These are phyloP conservation scores for Theretra japonica DNA, from an alignment of 2,888 invertebrate species.

Conservation along the genomic window DNA sequence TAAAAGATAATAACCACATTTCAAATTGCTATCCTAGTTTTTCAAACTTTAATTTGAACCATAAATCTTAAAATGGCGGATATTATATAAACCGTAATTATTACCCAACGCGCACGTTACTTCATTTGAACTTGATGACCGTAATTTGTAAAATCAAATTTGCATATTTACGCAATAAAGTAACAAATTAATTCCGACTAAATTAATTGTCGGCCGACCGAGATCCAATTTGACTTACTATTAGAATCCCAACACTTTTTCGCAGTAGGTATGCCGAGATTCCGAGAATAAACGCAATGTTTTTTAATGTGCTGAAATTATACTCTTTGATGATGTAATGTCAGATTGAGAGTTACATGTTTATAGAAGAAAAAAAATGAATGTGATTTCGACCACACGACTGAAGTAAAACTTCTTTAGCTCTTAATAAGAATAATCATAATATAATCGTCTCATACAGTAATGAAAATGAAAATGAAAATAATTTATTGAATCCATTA, in stretches of 20 bases:
- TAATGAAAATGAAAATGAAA: too few species aligned
- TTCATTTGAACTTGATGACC: slow-evolving; percentile 1
- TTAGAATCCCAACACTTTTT: not conserved
- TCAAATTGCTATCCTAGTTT: not conserved
- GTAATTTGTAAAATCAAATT: slow-evolving; percentile 6
- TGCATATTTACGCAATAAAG: slow-evolving; percentile 10
- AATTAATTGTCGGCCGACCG: not conserved
- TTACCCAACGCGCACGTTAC: not conserved
- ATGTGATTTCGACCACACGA: too few species aligned
- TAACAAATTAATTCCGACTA: not conserved
- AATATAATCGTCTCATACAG: too few species aligned
- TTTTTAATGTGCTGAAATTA: too few species aligned
- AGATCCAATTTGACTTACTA: not conserved
- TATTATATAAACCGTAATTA: not conserved
- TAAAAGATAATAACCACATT: not conserved
- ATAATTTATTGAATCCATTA: too few species aligned
- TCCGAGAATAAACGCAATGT: too few species aligned
- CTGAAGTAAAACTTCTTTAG: too few species aligned
- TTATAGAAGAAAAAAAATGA: too few species aligned
- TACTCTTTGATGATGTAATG: too few species aligned
- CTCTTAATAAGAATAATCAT: too few species aligned
- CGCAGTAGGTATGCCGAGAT: too few species aligned
- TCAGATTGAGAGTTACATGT: too few species aligned
- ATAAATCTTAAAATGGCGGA: slow-evolving; percentile 7
- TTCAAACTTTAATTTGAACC: not conserved